Conservation (phyloP, 2,888 invertebrate genomes). For the Griposia aprilina region DNA sequence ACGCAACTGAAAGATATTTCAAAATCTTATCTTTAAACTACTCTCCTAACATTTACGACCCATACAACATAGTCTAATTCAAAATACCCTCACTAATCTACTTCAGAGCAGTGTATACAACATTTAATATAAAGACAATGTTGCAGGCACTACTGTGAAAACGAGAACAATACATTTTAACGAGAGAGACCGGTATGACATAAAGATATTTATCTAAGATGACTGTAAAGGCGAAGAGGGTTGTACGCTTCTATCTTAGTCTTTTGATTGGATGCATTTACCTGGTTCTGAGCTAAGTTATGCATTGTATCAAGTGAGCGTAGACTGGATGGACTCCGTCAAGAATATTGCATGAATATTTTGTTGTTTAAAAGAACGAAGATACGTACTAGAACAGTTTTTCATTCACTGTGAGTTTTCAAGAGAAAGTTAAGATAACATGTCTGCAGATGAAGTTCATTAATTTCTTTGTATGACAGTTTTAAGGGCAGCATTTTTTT, state of each 20-base stretch:
- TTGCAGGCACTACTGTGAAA: slow-evolving; percentile 27
- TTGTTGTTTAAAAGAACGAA: slow-evolving; percentile 25
- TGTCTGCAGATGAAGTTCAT: not conserved
- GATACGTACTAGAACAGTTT: not conserved
- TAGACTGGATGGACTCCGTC: slow-evolving; percentile 20
- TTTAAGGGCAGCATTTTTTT: not conserved
- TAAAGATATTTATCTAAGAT: slow-evolving; percentile 61
- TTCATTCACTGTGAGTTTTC: slow-evolving; percentile 10
- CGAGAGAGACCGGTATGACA: slow-evolving; percentile 52
- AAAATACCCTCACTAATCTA: slow-evolving; percentile 6
- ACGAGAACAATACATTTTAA: slow-evolving; percentile 61
- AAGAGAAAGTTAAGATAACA: not conserved
- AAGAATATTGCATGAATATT: slow-evolving; percentile 63
- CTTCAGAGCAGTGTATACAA: slow-evolving; percentile 8
- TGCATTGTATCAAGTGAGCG: slow-evolving; percentile 51
- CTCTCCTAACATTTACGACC: not conserved
- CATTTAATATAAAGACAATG: slow-evolving; percentile 48
- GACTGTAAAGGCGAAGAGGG: slow-evolving; percentile 32
- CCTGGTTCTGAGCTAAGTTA: slow-evolving; percentile 56
- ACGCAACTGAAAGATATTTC: not conserved
- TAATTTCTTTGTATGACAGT: not conserved
- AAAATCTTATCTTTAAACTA: not conserved
- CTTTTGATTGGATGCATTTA: slow-evolving; percentile 67
- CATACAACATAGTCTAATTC: not conserved
- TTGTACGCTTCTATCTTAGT: slow-evolving; percentile 53